Base-by-base conservation (phyloP, 2,113 vertebrate genomes). In the Astatotilapia flaviijosephi region DNA sequence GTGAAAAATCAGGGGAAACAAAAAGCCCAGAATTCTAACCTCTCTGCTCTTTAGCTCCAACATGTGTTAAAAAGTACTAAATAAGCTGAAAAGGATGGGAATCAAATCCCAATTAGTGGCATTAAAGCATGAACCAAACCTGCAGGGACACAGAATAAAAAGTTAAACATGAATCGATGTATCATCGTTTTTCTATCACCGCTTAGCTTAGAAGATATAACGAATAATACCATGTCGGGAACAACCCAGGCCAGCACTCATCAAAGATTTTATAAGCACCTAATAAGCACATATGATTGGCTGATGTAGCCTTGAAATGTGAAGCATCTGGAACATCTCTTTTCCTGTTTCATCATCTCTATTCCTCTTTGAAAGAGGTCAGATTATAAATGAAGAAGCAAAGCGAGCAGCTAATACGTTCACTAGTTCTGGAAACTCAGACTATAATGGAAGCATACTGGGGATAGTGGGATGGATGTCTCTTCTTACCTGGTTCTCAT, bases 401-500 rank as follows among this genome's bases (percentile, higher is more conserved):
- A 42, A 5, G 5, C n/a, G 5, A 70, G n/a, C 35, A 68, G 62
- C 35, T 40, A 40, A 75, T 15, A 28, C 4, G 15, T 73, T 26
- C 14, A 26, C 68, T 47, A 2, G 37, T 73, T 26, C 13, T 73
- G 23, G 40, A 73, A 73, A 26, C 8, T 73, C 14, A 45, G 23
- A 6, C 40, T 73, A 45, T 75, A 75, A 75, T 31, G 70, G 42
- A 19, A 31, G 23, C 9, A 49, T 31, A 28, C 4, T 49, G 23
- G 60, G 60, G 19, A 65, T 65, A 8, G 17, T 28, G 23, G 70
- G 40, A 26, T 23, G 14, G 2, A 28, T 26, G 14, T 28, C 28
- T 33, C 11, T 5, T 9, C 73, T 9, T 86, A 96, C 96, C 96
- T 97, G 96, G 86, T 95, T 96, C 85, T 96, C 96, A 11, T 87